Base-by-base conservation (phyloP, 2,888 invertebrate genomes). In the Ernsta delagoae region DNA sequence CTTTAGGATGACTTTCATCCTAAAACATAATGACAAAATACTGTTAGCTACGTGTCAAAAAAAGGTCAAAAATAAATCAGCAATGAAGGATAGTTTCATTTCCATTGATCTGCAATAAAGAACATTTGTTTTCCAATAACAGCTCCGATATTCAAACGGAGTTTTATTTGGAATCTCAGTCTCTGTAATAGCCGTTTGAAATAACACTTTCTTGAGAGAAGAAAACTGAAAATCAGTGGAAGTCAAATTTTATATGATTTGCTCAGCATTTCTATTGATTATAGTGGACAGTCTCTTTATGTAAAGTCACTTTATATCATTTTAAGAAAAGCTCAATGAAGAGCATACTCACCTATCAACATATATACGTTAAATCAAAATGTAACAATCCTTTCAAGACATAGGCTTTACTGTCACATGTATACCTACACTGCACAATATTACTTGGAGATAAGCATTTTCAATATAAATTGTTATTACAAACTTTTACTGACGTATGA, bases 131-230 rank as follows among this genome's bases (percentile, higher is more conserved):
- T 59, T 54, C 59, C 41, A 68, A 70, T 75, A 74, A 75, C 73
- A 77, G 78, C 75, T 76, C 74, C 74, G 73, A 78, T 83, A 83
- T 86, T 86, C 85, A 45, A 45, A 45, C 43, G 43, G 9, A 31
- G n/a, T 45, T 60, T 60, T 7, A 60, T 43, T 45, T 31, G n/a
- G 34, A 57, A 60, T 31, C 45, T 45, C 60, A 6, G 24, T 60
- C 31, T 45, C 60, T 6, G 24, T 60, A 36, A 61, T 61, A 61
- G 45, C 31, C 12, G 48, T 5, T 48, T 36, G 56, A 57, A 57
- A 31, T 3, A 57, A 57, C 36, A 57, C 56, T 57, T 36, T 11
- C 43, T 43, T 43, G 9, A 36, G 36, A 57, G 36, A 54, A 11
- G 31, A 34, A 34, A 57, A 36, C 56, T 57, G 36, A 57, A 57